These are phyloP conservation scores for Laodelphax striatellus DNA, from an alignment of 1,140 invertebrate genomes.

Conservation along the genomic window DNA sequence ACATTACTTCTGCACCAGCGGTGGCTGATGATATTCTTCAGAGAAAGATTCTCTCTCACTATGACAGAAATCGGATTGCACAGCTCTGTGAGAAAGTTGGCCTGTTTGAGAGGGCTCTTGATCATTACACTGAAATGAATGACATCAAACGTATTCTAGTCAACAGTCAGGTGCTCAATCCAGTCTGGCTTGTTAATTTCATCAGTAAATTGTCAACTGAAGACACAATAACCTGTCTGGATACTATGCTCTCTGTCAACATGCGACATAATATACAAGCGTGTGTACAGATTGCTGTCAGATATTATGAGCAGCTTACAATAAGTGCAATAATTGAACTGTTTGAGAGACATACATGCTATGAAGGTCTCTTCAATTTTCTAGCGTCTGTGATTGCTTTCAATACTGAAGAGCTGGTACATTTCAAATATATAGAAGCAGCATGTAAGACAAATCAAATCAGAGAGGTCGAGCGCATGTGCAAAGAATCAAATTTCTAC, in stretches of 20 bases:
- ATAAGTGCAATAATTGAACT: conserved; percentile 95
- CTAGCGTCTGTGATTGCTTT: conserved; percentile 93
- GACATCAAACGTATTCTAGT: conserved; percentile 97
- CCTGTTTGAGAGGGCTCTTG: conserved; percentile 79
- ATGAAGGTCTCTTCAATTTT: conserved; percentile 98
- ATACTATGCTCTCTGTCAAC: conserved; percentile 95
- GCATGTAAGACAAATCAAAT: conserved; percentile 97
- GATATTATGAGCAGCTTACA: conserved; percentile 96
- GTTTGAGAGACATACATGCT: conserved; percentile 98
- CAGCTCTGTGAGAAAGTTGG: conserved; percentile 98
- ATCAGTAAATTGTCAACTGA: conserved; percentile 96
- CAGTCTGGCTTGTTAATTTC: conserved; percentile 96
- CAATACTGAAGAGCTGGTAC: conserved; percentile 97
- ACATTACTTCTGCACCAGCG: conserved; percentile 94
- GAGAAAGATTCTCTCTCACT: conserved; percentile 99
- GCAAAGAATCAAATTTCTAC: conserved; percentile 96
- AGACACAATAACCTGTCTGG: conserved; percentile 94
- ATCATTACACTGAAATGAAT: conserved; percentile 91
- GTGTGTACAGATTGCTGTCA: conserved; percentile 93
- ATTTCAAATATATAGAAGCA: conserved; percentile 98
- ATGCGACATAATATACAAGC: conserved; percentile 96
- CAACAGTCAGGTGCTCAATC: conserved; percentile 90
- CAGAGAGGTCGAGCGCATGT: conserved; percentile 98
- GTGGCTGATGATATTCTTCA: conserved; percentile 98
- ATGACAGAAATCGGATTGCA: conserved; percentile 92